Conservation (phyloP, 2,888 invertebrate genomes). For the Crossocerus cetratus region DNA sequence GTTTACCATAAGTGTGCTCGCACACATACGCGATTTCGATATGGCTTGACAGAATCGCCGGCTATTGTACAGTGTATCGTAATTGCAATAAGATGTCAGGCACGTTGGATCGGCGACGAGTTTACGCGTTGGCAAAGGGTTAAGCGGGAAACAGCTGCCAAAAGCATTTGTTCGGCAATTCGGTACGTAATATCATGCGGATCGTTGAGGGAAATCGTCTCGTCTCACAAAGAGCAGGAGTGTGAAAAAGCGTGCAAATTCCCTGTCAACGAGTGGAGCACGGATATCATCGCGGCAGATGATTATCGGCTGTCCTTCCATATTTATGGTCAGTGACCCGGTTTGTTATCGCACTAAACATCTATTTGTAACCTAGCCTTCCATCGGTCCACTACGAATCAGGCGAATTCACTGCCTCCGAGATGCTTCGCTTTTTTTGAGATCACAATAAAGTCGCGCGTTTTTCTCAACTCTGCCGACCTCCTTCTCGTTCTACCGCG, state of each 20-base stretch:
- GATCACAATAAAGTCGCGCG: slow-evolving; percentile 27
- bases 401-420: slow-evolving; percentile 24
- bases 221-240: background rate
- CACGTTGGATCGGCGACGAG: slow-evolving; percentile 22
- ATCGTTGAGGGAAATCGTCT: background rate
- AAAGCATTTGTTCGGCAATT: slow-evolving; percentile 33
- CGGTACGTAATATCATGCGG: slow-evolving; percentile 26
- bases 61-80: slow-evolving; percentile 33
- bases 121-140: slow-evolving; percentile 26
- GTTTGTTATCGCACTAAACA: slow-evolving; percentile 15
- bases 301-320: background rate
- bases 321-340: slow-evolving; percentile 9
- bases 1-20: no score
- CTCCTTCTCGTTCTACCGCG: slow-evolving; percentile 20
- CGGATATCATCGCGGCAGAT: no score
- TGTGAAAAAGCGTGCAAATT: background rate
- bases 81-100: slow-evolving; percentile 36
- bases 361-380: slow-evolving; percentile 28
- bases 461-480: slow-evolving; percentile 28
- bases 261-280: no score
- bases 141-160: slow-evolving; percentile 26
- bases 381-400: slow-evolving; percentile 9
- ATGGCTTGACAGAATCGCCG: slow-evolving; percentile 34
- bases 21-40: slow-evolving; percentile 21
- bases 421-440: slow-evolving; percentile 29